Conservation (phyloP, 2,113 vertebrate genomes). For the Papio anubis region DNA sequence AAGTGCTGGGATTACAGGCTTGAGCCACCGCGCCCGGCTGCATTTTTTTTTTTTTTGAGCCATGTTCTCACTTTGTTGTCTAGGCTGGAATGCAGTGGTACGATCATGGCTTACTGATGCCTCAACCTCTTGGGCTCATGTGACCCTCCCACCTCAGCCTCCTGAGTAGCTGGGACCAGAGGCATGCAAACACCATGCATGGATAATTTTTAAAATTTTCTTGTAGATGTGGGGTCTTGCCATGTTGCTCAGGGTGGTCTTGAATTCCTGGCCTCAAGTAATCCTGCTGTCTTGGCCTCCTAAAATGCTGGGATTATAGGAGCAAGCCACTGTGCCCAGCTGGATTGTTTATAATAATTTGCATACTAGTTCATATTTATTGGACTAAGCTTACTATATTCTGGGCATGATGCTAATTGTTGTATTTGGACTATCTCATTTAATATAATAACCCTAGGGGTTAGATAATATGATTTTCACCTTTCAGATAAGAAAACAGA, state of each 20-base stretch:
- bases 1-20: too few species aligned
- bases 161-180: not conserved
- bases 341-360: not conserved
- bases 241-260: not conserved
- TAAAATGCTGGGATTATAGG: not conserved
- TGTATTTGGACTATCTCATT: not conserved
- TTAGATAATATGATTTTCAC: not conserved
- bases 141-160: not conserved
- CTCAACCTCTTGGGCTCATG: not conserved
- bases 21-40: too few species aligned
- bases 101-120: not conserved
- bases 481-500: not conserved
- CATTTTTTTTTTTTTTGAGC: too few species aligned
- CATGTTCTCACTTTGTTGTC: too few species aligned
- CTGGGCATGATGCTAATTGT: not conserved
- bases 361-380: not conserved
- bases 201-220: not conserved
- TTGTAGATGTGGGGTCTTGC: not conserved
- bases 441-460: not conserved
- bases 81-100: not conserved
- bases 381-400: not conserved
- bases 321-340: not conserved
- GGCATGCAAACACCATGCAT: not conserved
- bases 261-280: not conserved
- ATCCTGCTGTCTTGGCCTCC: not conserved